phyloP scores from a whole-genome alignment of 2,113 vertebrate genomes.

The Tichodroma muraria region DNA sequence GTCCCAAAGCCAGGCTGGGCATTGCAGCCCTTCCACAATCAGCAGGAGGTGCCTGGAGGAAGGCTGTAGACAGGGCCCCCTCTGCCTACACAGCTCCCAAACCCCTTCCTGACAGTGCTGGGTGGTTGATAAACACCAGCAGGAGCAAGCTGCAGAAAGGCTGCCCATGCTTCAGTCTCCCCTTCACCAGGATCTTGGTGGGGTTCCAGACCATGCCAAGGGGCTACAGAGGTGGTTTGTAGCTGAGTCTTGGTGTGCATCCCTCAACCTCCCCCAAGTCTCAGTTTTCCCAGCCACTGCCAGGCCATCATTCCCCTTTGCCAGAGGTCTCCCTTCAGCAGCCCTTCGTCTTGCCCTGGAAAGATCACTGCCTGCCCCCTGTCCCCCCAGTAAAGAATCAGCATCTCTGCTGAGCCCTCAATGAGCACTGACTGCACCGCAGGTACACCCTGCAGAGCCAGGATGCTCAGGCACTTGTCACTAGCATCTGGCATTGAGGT shows the following conservation, averaged over 20 bases:
- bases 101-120: background rate
- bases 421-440: background rate
- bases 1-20: background rate
- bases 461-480: background rate
- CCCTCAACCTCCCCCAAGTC: background rate
- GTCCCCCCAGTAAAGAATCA: background rate
- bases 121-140: background rate
- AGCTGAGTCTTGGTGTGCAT: background rate
- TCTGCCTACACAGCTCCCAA: background rate
- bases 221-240: background rate
- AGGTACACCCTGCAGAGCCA: background rate
- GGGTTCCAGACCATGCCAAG: rapidly evolving
- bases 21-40: background rate
- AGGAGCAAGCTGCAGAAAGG: background rate
- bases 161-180: background rate
- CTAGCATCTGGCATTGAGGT: background rate
- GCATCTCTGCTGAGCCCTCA: background rate
- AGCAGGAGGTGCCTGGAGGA: background rate
- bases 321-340: background rate
- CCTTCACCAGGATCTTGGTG: background rate
- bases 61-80: background rate
- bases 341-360: background rate
- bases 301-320: background rate
- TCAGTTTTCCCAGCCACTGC: background rate
- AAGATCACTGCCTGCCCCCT: background rate